Conservation (phyloP, 2,888 invertebrate species). For the Metopia argyrocephala region DNA sequence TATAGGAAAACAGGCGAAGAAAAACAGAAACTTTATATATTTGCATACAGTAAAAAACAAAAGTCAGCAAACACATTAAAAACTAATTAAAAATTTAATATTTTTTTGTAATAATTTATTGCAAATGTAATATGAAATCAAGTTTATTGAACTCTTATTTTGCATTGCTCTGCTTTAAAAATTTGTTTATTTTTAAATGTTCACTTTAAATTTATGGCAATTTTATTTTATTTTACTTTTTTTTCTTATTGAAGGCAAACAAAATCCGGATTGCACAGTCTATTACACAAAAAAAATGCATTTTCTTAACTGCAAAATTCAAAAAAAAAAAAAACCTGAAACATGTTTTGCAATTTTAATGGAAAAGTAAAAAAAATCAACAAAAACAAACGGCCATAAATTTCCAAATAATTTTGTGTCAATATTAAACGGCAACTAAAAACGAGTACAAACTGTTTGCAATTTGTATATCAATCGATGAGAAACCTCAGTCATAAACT, state of each 20-base stretch:
- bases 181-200: background rate
- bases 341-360: slow-evolving; percentile 48
- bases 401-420: slow-evolving; percentile 54
- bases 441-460: slow-evolving; percentile 10
- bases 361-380: slow-evolving; percentile 15
- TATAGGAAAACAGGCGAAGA: no score
- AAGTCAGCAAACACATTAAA: background rate
- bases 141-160: slow-evolving; percentile 32
- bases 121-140: background rate
- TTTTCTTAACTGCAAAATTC: background rate
- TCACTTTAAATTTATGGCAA: background rate
- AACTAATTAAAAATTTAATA: background rate
- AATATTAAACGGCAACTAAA: slow-evolving; percentile 13
- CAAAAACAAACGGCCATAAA: slow-evolving; percentile 38
- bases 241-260: background rate
- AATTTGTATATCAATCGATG: background rate
- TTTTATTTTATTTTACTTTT: background rate
- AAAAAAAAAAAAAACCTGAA: background rate
- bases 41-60: background rate
- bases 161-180: background rate
- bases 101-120: background rate
- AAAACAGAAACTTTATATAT: background rate
- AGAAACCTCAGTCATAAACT: slow-evolving; percentile 21
- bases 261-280: background rate
- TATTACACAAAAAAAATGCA: slow-evolving; percentile 26